phyloP scores from a whole-genome alignment of 2,113 vertebrate species.

The Cairina moschata region DNA sequence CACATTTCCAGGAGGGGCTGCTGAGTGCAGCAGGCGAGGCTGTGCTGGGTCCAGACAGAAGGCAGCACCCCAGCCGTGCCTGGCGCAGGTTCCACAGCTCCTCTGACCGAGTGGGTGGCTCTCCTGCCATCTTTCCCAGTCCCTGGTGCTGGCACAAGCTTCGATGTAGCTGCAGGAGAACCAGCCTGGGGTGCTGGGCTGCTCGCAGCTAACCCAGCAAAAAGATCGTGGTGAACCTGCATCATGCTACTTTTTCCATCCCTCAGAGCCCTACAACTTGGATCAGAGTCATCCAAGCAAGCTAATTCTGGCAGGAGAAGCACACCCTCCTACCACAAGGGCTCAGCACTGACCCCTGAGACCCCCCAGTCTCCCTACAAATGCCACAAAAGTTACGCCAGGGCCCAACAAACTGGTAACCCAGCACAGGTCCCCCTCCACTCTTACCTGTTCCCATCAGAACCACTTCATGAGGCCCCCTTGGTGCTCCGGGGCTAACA shows the following conservation, averaged over 20 bases:
- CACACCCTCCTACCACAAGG: neutral
- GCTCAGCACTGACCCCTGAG: neutral
- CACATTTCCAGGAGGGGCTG: neutral
- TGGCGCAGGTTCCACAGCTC: neutral
- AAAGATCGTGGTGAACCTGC: rapidly evolving
- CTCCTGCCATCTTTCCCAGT: neutral
- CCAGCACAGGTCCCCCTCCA: neutral
- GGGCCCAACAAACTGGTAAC: neutral
- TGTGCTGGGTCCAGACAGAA: neutral
- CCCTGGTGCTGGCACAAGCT: neutral
- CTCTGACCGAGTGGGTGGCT: neutral
- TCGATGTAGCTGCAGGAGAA: neutral
- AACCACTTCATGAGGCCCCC: neutral
- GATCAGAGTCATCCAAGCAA: neutral
- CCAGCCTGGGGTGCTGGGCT: neutral
- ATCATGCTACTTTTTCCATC: neutral
- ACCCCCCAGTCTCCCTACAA: neutral
- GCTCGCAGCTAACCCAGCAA: neutral
- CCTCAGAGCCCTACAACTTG: neutral
- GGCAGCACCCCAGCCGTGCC: neutral
- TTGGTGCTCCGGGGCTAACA: neutral
- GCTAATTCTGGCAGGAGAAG: neutral
- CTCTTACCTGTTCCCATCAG: neutral
- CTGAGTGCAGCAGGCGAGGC: neutral
- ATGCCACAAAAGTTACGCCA: neutral